phyloP scores from a whole-genome alignment of 23 tunicate species.

The Ascidia mentula region DNA sequence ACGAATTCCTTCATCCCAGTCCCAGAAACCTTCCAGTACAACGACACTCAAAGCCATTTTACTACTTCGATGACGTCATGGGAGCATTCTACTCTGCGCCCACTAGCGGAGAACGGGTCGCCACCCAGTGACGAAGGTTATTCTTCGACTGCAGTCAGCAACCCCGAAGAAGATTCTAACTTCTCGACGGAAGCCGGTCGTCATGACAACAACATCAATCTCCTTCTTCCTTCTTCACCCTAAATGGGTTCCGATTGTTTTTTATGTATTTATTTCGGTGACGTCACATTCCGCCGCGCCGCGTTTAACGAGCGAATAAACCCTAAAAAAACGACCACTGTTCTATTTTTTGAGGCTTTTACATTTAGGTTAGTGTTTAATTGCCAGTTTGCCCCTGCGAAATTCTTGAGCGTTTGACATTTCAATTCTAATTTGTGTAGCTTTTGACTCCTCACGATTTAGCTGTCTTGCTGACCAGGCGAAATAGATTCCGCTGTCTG shows the following conservation, averaged over 20 bases:
- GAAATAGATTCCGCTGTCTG: no score
- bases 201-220: background rate
- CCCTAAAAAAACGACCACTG: no score
- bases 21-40: no score
- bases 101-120: background rate
- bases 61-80: background rate
- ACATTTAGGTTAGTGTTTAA: no score
- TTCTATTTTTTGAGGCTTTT: no score
- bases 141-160: constrained; percentile 17
- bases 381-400: no score
- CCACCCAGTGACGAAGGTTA: constrained; percentile 28
- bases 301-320: no score
- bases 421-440: no score
- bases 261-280: background rate
- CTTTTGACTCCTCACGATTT: no score
- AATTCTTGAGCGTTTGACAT: no score
- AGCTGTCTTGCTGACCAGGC: no score
- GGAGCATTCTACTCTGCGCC: background rate
- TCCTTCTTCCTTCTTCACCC: background rate
- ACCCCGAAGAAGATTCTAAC: constrained; percentile 13
- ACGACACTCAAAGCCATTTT: background rate
- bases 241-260: background rate
- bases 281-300: constrained; percentile 13
- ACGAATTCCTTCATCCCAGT: background rate
- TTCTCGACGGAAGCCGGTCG: background rate